Evolutionary conservation across 2,888 invertebrate genomes (phyloP), one percentile per base, ranked within the genome.

Genomic region (Helicoverpa assulta): DNA sequence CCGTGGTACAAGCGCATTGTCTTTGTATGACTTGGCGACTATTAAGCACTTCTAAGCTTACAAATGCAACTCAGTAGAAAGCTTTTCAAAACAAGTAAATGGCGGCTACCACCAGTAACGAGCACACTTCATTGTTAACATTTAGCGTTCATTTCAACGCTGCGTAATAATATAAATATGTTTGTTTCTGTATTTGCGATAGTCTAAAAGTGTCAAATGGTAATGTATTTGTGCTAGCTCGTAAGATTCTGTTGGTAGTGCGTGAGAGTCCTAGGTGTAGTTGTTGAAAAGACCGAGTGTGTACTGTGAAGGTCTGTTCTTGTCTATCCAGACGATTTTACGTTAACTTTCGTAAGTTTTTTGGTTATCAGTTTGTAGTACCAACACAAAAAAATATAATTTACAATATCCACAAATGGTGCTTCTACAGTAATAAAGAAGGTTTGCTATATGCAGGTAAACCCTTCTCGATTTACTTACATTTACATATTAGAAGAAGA

Each of bases 131-230:
- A 14, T 55, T 67, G 40, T 62, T 52, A 8, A 54, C 50, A 29
- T 40, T 33, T 19, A 40, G 18, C 37, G 51, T 40, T 62, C 43
- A 29, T 18, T 51, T 61, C 37, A 10, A 52, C n/a, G 51, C 51
- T 59, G 50, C 47, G 19, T 55, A 56, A 33, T 12, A 37, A 52
- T 21, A 43, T 53, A 47, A 33, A 21, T 14, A 60, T 51, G 21
- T 52, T 66, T 51, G 40, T 55, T 55, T 33, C 43, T 66, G 40
- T 56, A 59, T 58, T 64, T 64, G 21, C 47, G 21, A 58, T 64
- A 59, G 65, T 69, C n/a, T 63, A 53, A 54, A 55, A 40, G 50
- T 59, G 59, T 47, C 58, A 43, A 53, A 57, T 29, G 19, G 16
- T 51, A 16, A 18, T 14, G 18, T 33, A 7, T 14, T 33, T 33